Evolutionary conservation across 2,797 vertebrate genomes (phyloP).

Genomic region (Xyrichtys novacula): DNA sequence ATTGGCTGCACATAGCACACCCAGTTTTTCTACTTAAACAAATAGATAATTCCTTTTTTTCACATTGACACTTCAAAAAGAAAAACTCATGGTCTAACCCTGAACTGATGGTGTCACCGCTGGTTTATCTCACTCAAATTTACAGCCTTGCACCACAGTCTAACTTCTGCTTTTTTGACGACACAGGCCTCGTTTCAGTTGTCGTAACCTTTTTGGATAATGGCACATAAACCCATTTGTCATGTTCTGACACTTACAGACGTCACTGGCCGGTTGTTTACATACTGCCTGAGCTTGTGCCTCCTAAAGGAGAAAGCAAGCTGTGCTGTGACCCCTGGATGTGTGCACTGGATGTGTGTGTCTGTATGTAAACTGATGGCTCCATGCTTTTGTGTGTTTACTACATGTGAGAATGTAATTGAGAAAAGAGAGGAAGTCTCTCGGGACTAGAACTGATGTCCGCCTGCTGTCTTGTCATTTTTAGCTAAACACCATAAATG

Average conservation of each 20-base stretch:
- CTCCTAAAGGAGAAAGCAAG: constrained; percentile 37
- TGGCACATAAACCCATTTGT: constrained; percentile 59
- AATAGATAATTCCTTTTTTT: constrained; percentile 41
- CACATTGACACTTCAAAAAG: neutral
- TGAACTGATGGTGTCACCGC: neutral
- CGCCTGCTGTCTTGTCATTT: constrained; percentile 38
- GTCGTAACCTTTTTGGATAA: constrained; percentile 65
- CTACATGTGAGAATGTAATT: constrained; percentile 29
- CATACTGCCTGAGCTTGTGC: constrained; percentile 44
- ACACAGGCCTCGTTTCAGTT: constrained; percentile 44
- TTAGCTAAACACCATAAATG: constrained; percentile 66
- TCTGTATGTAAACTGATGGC: neutral
- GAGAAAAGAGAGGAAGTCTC: constrained; percentile 40
- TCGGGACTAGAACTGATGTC: neutral
- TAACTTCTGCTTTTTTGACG: constrained; percentile 54
- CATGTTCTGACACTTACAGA: constrained; percentile 59
- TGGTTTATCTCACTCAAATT: constrained; percentile 8
- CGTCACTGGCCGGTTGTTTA: constrained; percentile 55
- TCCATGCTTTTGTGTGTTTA: constrained; percentile 12
- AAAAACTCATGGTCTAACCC: neutral
- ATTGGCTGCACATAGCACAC: too few species aligned
- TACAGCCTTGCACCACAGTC: neutral
- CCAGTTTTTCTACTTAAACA: constrained; percentile 30
- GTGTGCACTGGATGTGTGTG: neutral
- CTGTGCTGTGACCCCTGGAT: constrained; percentile 3